Percentiles rank a stretch among this genome's conserved stretches.
phyloP scores from a whole-genome alignment of 1,140 invertebrate species.

The Euura saliciscinereae region DNA sequence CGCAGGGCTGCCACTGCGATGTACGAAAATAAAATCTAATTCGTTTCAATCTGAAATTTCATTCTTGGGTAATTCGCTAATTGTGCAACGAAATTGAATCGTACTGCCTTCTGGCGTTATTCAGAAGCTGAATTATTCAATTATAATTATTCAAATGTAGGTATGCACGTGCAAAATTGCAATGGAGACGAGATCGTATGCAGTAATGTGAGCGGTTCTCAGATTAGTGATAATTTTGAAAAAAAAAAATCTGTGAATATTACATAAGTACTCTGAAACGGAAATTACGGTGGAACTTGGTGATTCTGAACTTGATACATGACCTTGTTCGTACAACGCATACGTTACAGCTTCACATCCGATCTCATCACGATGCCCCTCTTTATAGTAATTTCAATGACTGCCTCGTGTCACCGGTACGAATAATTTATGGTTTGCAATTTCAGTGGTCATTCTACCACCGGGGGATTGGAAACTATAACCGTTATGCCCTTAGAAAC shows the following conservation, averaged over 20 bases:
- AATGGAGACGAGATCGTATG: background rate
- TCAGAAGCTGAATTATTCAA: too few relatives aligned
- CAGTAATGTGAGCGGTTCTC: background rate
- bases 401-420: background rate
- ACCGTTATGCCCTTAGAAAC: background rate
- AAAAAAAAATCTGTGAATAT: constrained; percentile 1
- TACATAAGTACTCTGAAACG: constrained; percentile 16
- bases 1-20: too few relatives aligned
- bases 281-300: constrained; percentile 26
- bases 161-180: too few relatives aligned
- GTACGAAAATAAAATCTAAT: too few relatives aligned
- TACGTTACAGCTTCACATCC: constrained; percentile 7
- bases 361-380: background rate
- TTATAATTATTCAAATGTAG: too few relatives aligned
- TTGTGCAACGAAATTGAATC: too few relatives aligned
- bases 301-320: constrained; percentile 33
- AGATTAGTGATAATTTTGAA: background rate
- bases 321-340: constrained; percentile 24
- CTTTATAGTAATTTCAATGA: constrained; percentile 9
- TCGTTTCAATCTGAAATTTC: too few relatives aligned
- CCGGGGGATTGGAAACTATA: background rate
- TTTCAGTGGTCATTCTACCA: background rate
- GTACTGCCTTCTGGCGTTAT: too few relatives aligned
- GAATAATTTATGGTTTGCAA: constrained; percentile 3
- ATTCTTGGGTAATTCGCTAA: too few relatives aligned